phyloP scores from a whole-genome alignment of 2,797 vertebrate genomes.

The Pampus argenteus region DNA sequence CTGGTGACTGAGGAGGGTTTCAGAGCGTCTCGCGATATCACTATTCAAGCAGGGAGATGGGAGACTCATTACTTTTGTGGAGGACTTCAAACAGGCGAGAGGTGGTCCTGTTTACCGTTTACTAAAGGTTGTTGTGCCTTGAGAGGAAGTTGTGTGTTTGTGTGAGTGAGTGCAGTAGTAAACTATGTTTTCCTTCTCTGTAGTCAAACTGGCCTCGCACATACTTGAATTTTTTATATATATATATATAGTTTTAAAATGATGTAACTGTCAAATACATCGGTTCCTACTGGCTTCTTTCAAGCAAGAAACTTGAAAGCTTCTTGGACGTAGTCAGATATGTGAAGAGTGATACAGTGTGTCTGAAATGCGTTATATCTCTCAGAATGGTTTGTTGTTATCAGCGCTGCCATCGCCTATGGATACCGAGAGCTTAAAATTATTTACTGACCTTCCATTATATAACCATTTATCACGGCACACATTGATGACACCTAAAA shows the following conservation, averaged over 20 bases:
- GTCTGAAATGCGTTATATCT: slow-evolving; percentile 52
- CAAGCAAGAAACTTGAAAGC: slow-evolving; percentile 41
- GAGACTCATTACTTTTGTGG: slow-evolving; percentile 91
- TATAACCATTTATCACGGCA: slow-evolving; percentile 51
- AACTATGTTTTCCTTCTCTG: too few relatives aligned
- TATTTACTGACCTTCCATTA: slow-evolving; percentile 59
- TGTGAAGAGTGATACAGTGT: slow-evolving; percentile 17
- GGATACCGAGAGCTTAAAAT: slow-evolving; percentile 27
- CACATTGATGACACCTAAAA: slow-evolving; percentile 20
- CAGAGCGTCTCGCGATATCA: slow-evolving; percentile 89
- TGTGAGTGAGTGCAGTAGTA: too few relatives aligned
- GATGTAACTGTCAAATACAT: slow-evolving; percentile 44
- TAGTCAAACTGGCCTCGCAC: too few relatives aligned
- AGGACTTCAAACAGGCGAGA: slow-evolving; percentile 94
- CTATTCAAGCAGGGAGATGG: slow-evolving; percentile 93
- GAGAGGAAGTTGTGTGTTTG: neutral
- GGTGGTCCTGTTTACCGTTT: neutral
- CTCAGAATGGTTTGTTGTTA: slow-evolving; percentile 52
- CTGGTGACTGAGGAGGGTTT: slow-evolving; percentile 91
- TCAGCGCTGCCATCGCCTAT: slow-evolving; percentile 38
- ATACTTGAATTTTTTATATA: too few relatives aligned
- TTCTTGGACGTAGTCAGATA: slow-evolving; percentile 29
- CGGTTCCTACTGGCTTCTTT: slow-evolving; percentile 42
- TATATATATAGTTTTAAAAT: slow-evolving; percentile 46
- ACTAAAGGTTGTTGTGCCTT: neutral